Evolutionary conservation across 1,140 invertebrate genomes (phyloP).

Genomic region (Oppia nitens): DNA sequence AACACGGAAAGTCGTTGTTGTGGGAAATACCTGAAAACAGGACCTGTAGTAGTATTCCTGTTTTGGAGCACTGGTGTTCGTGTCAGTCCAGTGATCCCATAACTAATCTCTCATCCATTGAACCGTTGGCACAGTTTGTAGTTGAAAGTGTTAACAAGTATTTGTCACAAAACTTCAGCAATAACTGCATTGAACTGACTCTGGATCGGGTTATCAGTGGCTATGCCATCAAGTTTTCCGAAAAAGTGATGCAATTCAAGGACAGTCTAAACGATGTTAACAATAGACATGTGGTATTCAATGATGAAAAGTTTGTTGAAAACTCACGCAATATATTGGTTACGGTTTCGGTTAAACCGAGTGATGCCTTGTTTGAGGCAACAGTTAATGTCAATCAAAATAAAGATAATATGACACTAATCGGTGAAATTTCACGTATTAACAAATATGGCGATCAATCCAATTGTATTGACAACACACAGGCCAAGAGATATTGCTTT

Average conservation of each 20-base stretch:
- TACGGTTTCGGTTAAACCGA: conserved; percentile 44
- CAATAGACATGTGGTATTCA: conserved; percentile 26
- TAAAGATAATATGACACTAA: conserved; percentile 41
- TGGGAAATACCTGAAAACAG: conserved; percentile 38
- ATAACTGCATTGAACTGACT: background rate
- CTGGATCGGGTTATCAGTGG: background rate
- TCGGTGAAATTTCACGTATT: conserved; percentile 62
- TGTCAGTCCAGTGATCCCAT: conserved; percentile 23
- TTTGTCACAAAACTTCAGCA: conserved; percentile 1
- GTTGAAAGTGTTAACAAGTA: conserved; percentile 17
- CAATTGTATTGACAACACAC: conserved; percentile 47
- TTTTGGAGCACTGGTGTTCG: conserved; percentile 80
- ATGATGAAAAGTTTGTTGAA: background rate
- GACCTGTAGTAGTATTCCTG: conserved; percentile 67
- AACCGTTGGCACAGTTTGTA: conserved; percentile 11
- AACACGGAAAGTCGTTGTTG: conserved; percentile 12
- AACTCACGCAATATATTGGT: conserved; percentile 40
- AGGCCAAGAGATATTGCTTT: conserved; percentile 54
- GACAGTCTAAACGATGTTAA: conserved; percentile 34
- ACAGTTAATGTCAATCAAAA: conserved; percentile 36
- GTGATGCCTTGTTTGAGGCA: conserved; percentile 53
- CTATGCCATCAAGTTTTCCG: background rate
- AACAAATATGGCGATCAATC: conserved; percentile 67
- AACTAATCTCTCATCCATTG: conserved; percentile 1
- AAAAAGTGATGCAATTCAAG: conserved; percentile 31